phyloP scores from a whole-genome alignment of 2,797 vertebrate species.

The Sebastes baramenuke region DNA sequence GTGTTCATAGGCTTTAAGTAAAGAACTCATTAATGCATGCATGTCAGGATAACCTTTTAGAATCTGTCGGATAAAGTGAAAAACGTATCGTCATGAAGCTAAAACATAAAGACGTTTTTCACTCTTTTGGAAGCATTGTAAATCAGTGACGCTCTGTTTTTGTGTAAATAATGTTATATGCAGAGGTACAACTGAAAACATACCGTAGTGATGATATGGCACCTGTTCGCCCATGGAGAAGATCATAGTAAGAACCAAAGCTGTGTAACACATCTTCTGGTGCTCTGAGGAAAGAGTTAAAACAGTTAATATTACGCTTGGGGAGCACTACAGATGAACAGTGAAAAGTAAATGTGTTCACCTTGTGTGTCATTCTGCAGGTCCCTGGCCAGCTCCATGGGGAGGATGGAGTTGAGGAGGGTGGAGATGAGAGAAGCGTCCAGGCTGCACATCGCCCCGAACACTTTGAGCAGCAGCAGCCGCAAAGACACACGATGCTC shows the following conservation, averaged over 20 bases:
- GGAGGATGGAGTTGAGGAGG: slow-evolving; percentile 93
- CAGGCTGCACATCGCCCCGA: slow-evolving; percentile 96
- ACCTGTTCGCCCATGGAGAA: slow-evolving; percentile 98
- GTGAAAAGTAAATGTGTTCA: slow-evolving; percentile 53
- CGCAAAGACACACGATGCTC: slow-evolving; percentile 91
- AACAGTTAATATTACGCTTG: background rate
- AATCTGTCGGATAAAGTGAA: background rate
- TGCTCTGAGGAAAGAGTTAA: slow-evolving; percentile 84
- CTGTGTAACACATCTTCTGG: slow-evolving; percentile 98
- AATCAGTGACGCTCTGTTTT: background rate
- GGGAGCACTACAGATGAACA: background rate
- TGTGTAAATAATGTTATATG: background rate
- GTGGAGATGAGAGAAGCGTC: slow-evolving; percentile 92
- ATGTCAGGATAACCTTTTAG: background rate
- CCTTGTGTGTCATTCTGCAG: slow-evolving; percentile 94
- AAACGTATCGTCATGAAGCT: background rate
- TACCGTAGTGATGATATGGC: slow-evolving; percentile 98
- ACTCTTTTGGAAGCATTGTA: background rate
- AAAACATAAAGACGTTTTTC: background rate
- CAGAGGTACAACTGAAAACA: background rate
- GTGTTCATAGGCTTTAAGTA: too few species aligned
- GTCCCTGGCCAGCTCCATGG: slow-evolving; percentile 98
- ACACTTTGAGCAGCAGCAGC: slow-evolving; percentile 94
- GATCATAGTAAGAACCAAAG: slow-evolving; percentile 94
- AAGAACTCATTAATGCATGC: background rate